Base-by-base conservation (phyloP, 2,888 invertebrate genomes). In the Globia sparganii region DNA sequence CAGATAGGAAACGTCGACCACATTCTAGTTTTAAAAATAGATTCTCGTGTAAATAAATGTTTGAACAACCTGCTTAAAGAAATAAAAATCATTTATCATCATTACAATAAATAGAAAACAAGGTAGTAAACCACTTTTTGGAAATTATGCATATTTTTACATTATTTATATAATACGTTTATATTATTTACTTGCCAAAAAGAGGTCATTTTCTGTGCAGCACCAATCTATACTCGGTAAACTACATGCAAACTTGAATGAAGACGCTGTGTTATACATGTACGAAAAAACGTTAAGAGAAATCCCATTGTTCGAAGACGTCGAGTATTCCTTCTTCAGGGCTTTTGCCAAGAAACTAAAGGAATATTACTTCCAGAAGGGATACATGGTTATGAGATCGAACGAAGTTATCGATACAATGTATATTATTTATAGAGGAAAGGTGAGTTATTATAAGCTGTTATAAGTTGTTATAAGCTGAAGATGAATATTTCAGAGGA, bases 311-410 rank as follows among this genome's bases (percentile, higher is more conserved):
- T 97, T 97, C 80, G 96, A 97, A 89, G 94, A 95, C 78, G 95
- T 97, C 0, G 97, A 97, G 74, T 94, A 94, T 84, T 96, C 97
- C 0, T 97, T 97, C 92, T 96, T 97, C 83, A 94, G 97, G 90
- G 96, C 97, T 6, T 94, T 97, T 79, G 97, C 97, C 0, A 97
- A 96, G 88, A 95, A 96, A 86, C 90, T 97, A 11, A 91, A 89
- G 59, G 96, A 96, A 85, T 88, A 90, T 31, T 97, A 96, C 84
- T 96, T 94, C 81, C 96, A 96, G 86, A 96, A 96, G 82, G 96
- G 96, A 4, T 95, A 96, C 73, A 94, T 96, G 93, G 93, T 96
- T 64, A 93, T 95, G 86, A 93, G 94, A 86, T 88, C 94, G 1
- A 95, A 96, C 70, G 96, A 97, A 89, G 96, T 97, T 75, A 94